These are phyloP conservation scores for Augochlora pura DNA, from an alignment of 1,140 invertebrate genomes.

Conservation along the genomic window DNA sequence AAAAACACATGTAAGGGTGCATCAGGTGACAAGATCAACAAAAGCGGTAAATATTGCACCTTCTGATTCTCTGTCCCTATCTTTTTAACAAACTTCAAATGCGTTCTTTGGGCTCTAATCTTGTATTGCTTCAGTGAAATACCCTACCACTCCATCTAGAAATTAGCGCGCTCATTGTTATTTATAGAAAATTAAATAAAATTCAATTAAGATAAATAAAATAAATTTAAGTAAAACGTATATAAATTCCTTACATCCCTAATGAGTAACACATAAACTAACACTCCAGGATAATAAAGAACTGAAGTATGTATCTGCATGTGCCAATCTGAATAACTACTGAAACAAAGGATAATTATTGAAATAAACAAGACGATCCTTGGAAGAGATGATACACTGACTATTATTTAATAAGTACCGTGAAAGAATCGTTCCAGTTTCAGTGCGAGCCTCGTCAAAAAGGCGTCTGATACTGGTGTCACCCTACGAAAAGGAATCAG, in stretches of 20 bases:
- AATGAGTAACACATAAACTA: not conserved
- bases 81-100: not conserved
- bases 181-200: too few species aligned
- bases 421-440: slow-evolving; percentile 24
- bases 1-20: slow-evolving; percentile 68
- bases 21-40: slow-evolving; percentile 66
- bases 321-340: not conserved
- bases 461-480: slow-evolving; percentile 68
- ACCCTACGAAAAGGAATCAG: slow-evolving; percentile 63
- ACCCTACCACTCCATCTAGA: too few species aligned
- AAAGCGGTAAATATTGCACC: slow-evolving; percentile 39
- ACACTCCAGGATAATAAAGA: not conserved
- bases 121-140: too few species aligned
- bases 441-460: slow-evolving; percentile 61
- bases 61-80: not conserved
- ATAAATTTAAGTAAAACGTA: too few species aligned
- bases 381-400: not conserved
- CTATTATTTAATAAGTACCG: not conserved
- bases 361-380: not conserved
- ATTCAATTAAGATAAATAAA: too few species aligned
- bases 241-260: too few species aligned
- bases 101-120: too few species aligned
- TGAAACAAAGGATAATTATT: not conserved
- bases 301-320: too few species aligned
- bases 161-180: too few species aligned